Base-by-base conservation (phyloP, 1,140 invertebrate species). In the Caerostris darwini region DNA sequence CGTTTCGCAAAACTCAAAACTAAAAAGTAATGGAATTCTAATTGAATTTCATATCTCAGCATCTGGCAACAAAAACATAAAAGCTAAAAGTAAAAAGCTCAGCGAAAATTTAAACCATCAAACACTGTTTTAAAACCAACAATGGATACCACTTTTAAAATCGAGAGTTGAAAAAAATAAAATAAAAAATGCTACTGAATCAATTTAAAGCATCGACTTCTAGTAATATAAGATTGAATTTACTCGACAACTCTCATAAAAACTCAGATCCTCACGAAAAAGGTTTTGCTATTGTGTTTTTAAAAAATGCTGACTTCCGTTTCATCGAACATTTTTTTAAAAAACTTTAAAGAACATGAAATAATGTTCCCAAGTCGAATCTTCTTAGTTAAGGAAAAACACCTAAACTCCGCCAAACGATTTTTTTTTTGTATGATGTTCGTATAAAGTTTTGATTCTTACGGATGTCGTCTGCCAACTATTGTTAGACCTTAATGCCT, bases 41-140 rank as follows among this genome's bases (percentile, higher is more conserved):
- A n/a, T 4, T 5, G 61, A 17, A n/a, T 64, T 64, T 64, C n/a
- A 12, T 64, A 64, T 64, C n/a, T 64, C 61, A 64, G 61, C 14
- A 64, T 17, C 0, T 64, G 14, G 2, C 58, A 59, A 59, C 58
- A 59, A 59, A 5, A 64, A n/a, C 14, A 64, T 17, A 64, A 64
- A 17, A n/a, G 17, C 1, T 64, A 17, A 64, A 64, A 64, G 61
- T 64, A 64, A 64, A 64, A 64, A n/a, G 61, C 12, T 64, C 61
- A 64, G 61, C 61, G 61, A 64, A 64, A 64, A 64, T 64, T 64
- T 12, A 64, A 64, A 64, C 61, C 61, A 64, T 64, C 61, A 64
- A 64, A 64, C 61, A 64, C 61, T 64, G 8, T 64, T 64, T 64
- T 12, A 64, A 64, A 64, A 64, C 12, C 61, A 64, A 64, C 61